These are phyloP conservation scores for Orthosia cruda DNA, from an alignment of 2,888 invertebrate species.

Conservation along the genomic window DNA sequence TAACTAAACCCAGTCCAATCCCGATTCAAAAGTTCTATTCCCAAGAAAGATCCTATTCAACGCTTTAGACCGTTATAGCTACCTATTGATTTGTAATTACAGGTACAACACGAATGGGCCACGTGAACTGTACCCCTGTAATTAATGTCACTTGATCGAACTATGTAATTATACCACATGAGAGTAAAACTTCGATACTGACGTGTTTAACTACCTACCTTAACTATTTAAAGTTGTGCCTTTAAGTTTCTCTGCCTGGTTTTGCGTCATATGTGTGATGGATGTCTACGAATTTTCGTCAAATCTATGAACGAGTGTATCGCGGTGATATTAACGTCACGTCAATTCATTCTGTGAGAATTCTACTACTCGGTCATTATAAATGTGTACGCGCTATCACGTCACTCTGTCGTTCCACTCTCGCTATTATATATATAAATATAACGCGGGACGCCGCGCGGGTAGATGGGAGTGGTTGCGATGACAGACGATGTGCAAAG, in stretches of 20 bases:
- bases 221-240: background rate
- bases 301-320: too few species aligned
- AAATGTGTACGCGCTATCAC: too few species aligned
- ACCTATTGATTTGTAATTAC: constrained; percentile 46
- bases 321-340: too few species aligned
- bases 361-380: too few species aligned
- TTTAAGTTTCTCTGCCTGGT: background rate
- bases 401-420: too few species aligned
- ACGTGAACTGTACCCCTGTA: constrained; percentile 10
- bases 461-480: too few species aligned
- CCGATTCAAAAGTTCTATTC: constrained; percentile 1
- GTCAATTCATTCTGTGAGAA: too few species aligned
- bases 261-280: background rate
- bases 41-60: background rate
- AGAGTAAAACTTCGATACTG: constrained; percentile 44
- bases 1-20: background rate
- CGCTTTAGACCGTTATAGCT: constrained; percentile 9
- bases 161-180: constrained; percentile 16
- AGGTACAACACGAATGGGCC: constrained; percentile 1
- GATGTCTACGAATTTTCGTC: too few species aligned
- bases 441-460: too few species aligned
- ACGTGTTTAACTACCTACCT: constrained; percentile 44
- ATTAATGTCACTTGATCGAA: constrained; percentile 40
- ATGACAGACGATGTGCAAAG: too few species aligned
- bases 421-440: too few species aligned